phyloP scores from a whole-genome alignment of 2,797 vertebrate genomes.

The Sebastiscus albofasciatus region DNA sequence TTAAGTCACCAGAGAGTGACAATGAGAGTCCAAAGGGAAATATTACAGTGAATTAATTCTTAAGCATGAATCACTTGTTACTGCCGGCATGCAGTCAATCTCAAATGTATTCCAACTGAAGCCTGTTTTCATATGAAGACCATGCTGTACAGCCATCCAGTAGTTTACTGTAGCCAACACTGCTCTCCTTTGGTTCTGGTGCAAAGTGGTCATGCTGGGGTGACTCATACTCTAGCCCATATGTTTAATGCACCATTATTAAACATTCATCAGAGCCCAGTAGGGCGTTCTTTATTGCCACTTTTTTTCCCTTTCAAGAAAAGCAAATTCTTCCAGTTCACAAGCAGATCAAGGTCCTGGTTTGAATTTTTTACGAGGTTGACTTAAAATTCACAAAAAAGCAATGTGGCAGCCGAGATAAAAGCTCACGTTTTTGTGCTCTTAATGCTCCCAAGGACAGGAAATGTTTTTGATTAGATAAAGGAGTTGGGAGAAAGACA shows the following conservation, averaged over 20 bases:
- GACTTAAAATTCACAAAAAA: conserved; percentile 14
- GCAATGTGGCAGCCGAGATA: conserved; percentile 7
- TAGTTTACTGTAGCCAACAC: conserved; percentile 6
- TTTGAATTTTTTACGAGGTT: conserved; percentile 40
- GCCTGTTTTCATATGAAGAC: not conserved
- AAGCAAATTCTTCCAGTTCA: conserved; percentile 19
- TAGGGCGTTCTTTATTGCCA: not conserved
- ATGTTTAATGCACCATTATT: conserved; percentile 59
- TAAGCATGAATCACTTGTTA: conserved; percentile 10
- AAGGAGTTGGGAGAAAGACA: not conserved
- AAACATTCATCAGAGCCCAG: conserved; percentile 57
- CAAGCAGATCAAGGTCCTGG: conserved; percentile 1
- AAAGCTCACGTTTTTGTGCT: not conserved
- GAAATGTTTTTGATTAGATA: conserved; percentile 13
- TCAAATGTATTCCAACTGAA: not conserved
- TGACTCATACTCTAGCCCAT: conserved; percentile 38
- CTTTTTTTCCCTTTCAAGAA: conserved; percentile 29
- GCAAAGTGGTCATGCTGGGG: conserved; percentile 27
- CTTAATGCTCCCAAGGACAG: not conserved
- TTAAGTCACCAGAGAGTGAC: not conserved
- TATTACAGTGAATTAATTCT: not conserved
- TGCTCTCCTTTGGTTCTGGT: conserved; percentile 13
- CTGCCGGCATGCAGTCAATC: not conserved
- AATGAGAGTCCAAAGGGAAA: not conserved
- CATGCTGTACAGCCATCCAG: not conserved